Conservation (phyloP, 2,113 vertebrate species). For the Siniperca chuatsi region DNA sequence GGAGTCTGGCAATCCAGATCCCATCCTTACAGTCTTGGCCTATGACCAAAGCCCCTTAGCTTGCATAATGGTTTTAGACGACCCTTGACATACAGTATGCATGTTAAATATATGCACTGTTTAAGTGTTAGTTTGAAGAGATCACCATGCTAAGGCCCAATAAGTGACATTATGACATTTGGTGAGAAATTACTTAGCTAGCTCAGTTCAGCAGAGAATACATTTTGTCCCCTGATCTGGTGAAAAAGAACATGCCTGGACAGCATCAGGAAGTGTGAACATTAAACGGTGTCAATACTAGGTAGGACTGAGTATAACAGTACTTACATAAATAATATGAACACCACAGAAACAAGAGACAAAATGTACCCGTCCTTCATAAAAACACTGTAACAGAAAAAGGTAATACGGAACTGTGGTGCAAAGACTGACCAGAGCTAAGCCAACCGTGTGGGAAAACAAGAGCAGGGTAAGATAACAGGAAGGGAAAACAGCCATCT, state of each 20-base stretch:
- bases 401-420: not conserved
- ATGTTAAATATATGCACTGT: conserved; percentile 34
- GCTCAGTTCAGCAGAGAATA: conserved; percentile 1
- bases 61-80: conserved; percentile 65
- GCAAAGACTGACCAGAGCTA: conserved; percentile 24
- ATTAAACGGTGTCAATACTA: not conserved
- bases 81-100: conserved; percentile 40
- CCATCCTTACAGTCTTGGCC: conserved; percentile 35
- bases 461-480: conserved; percentile 72
- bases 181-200: not conserved
- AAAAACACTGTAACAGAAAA: conserved; percentile 10
- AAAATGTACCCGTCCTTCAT: not conserved
- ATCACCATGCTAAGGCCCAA: conserved; percentile 2
- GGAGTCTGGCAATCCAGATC: conserved; percentile 7
- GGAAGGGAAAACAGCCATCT: conserved; percentile 75
- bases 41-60: conserved; percentile 57
- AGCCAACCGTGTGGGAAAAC: conserved; percentile 72
- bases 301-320: not conserved
- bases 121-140: conserved; percentile 13
- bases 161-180: not conserved
- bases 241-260: not conserved
- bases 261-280: not conserved
- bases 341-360: not conserved
- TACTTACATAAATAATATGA: not conserved
- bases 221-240: not conserved